Evolutionary conservation across 2,113 vertebrate genomes (phyloP).

Genomic region (Psilopsiagon aurifrons): DNA sequence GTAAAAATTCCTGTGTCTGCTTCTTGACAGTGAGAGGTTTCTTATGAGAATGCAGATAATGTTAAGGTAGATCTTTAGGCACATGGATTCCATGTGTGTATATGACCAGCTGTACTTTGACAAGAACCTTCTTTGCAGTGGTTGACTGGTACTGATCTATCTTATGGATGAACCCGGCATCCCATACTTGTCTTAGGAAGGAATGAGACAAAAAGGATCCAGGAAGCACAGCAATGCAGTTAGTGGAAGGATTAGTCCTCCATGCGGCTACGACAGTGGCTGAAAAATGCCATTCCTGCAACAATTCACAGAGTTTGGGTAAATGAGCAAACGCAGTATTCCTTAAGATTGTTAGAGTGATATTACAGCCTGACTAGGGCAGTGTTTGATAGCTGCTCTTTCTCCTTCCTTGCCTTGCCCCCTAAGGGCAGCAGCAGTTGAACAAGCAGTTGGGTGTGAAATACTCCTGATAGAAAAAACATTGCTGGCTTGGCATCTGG

Average conservation of each 20-base stretch:
- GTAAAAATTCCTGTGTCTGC: not conserved
- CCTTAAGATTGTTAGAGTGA: not conserved
- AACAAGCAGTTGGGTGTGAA: not conserved
- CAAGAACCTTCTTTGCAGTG: not conserved
- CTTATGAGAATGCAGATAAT: not conserved
- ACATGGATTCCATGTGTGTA: not conserved
- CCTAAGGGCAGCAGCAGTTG: fast-evolving
- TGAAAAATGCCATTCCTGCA: not conserved
- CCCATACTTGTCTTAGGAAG: not conserved
- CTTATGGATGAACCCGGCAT: not conserved
- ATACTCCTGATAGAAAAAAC: not conserved
- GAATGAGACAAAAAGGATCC: not conserved
- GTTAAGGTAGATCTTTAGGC: not conserved
- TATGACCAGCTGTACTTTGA: not conserved
- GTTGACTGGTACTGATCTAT: not conserved
- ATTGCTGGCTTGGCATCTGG: not conserved
- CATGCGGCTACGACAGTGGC: not conserved
- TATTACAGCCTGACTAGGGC: not conserved
- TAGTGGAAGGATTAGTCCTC: not conserved
- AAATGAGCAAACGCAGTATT: not conserved
- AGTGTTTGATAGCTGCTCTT: not conserved
- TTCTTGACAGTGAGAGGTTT: not conserved
- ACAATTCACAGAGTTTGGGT: not conserved
- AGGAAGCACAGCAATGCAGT: not conserved
- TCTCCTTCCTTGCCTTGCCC: not conserved